A percentile compares a stretch with the other conserved stretches of the same genome.
Conservation (phyloP, 2,888 invertebrate genomes). For the Hermaeophaga mercurialis region DNA sequence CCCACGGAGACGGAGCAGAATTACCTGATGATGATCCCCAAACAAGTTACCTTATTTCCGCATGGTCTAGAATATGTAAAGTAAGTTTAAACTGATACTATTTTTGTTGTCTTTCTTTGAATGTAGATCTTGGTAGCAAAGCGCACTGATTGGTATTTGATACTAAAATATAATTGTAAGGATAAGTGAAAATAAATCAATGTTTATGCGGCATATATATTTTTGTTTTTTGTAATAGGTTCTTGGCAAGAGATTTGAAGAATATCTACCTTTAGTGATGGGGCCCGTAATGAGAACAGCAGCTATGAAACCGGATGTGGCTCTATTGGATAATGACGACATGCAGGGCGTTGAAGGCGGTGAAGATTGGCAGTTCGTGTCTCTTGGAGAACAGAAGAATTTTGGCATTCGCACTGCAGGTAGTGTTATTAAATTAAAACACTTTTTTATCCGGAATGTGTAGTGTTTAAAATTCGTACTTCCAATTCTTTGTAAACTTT, state of each 20-base stretch:
- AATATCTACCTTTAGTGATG: constrained; percentile 94
- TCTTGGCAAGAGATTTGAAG: constrained; percentile 80
- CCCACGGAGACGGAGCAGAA: constrained; percentile 79
- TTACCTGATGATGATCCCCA: constrained; percentile 95
- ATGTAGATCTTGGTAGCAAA: too few species aligned
- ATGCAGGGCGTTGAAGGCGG: constrained; percentile 83
- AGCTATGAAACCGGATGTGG: constrained; percentile 91
- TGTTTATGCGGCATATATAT: too few species aligned
- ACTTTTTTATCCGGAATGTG: too few species aligned
- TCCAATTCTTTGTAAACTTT: too few species aligned
- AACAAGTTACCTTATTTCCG: constrained; percentile 96
- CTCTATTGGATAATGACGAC: constrained; percentile 84
- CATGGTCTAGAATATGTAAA: constrained; percentile 99
- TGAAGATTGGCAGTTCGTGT: constrained; percentile 93
- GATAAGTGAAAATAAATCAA: too few species aligned
- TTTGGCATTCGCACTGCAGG: constrained; percentile 93
- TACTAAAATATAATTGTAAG: too few species aligned
- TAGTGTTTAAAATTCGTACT: too few species aligned
- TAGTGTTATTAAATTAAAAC: too few species aligned
- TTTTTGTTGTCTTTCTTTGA: too few species aligned
- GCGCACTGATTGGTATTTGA: too few species aligned
- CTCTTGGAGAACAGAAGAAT: constrained; percentile 91
- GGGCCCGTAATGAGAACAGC: constrained; percentile 91
- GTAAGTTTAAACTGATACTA: constrained; percentile 42
- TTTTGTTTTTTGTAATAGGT: constrained; percentile 42